Evolutionary conservation across 1,140 invertebrate species (phyloP).

Genomic region (Apis florea): DNA sequence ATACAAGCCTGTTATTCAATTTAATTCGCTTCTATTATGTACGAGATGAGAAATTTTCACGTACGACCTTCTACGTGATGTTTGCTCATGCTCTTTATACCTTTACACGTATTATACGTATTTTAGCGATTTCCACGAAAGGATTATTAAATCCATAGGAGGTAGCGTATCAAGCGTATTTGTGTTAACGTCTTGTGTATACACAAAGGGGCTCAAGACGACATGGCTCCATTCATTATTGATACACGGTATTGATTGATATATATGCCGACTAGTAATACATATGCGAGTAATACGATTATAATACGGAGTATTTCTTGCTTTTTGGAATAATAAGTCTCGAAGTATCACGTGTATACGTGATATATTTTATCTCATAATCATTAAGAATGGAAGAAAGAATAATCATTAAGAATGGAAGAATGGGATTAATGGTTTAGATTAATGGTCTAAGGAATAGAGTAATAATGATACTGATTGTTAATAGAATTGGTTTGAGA

Average conservation of each 20-base stretch:
- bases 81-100: too few relatives aligned
- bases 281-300: background rate
- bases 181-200: background rate
- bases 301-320: conserved; percentile 10
- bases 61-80: too few relatives aligned
- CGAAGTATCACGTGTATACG: background rate
- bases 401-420: background rate
- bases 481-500: too few relatives aligned
- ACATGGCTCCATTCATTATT: conserved; percentile 8
- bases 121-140: background rate
- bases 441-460: too few relatives aligned
- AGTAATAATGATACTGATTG: too few relatives aligned
- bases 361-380: background rate
- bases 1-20: background rate
- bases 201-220: background rate
- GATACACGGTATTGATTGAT: background rate
- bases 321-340: background rate
- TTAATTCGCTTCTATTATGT: background rate
- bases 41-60: background rate
- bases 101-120: too few relatives aligned
- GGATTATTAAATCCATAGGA: background rate
- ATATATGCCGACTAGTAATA: background rate
- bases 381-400: background rate
- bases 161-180: background rate
- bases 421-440: too few relatives aligned